These are phyloP conservation scores for Gobius niger DNA, from an alignment of 2,113 vertebrate species.

Conservation along the genomic window DNA sequence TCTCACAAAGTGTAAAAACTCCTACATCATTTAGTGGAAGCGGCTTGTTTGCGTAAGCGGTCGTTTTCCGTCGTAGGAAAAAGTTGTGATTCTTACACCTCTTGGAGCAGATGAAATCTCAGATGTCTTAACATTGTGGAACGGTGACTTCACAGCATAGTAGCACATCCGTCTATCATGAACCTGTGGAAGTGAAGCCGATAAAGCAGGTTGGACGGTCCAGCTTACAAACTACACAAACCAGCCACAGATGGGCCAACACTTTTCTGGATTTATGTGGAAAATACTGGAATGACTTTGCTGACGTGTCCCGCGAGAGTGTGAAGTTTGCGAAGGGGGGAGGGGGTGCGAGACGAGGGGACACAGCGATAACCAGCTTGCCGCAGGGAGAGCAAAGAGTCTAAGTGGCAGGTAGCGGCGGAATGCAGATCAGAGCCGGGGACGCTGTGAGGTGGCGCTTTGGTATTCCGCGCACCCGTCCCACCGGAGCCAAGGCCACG, in stretches of 20 bases:
- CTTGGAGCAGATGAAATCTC: too few species aligned
- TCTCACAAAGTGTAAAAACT: too few species aligned
- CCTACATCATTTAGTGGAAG: too few species aligned
- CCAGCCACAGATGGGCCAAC: background rate
- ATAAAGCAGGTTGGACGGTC: too few species aligned
- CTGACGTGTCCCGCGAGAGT: slow-evolving; percentile 24
- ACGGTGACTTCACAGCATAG: too few species aligned
- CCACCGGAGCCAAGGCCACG: slow-evolving; percentile 33
- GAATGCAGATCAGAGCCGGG: slow-evolving; percentile 60
- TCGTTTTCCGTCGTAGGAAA: too few species aligned
- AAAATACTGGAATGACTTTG: slow-evolving; percentile 14
- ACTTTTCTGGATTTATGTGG: background rate
- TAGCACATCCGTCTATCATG: too few species aligned
- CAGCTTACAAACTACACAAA: background rate
- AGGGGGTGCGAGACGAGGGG: background rate
- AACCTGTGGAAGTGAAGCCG: too few species aligned
- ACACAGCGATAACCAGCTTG: slow-evolving; percentile 39
- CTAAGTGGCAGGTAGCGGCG: slow-evolving; percentile 61
- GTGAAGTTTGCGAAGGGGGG: slow-evolving; percentile 26
- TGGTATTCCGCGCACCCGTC: slow-evolving; percentile 47
- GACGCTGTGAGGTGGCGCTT: slow-evolving; percentile 26
- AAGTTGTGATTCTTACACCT: too few species aligned
- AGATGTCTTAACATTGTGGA: too few species aligned
- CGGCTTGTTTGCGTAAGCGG: too few species aligned
- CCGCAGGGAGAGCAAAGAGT: slow-evolving; percentile 45